Base-by-base conservation (phyloP, 2,113 vertebrate genomes). In the Hucho hucho region DNA sequence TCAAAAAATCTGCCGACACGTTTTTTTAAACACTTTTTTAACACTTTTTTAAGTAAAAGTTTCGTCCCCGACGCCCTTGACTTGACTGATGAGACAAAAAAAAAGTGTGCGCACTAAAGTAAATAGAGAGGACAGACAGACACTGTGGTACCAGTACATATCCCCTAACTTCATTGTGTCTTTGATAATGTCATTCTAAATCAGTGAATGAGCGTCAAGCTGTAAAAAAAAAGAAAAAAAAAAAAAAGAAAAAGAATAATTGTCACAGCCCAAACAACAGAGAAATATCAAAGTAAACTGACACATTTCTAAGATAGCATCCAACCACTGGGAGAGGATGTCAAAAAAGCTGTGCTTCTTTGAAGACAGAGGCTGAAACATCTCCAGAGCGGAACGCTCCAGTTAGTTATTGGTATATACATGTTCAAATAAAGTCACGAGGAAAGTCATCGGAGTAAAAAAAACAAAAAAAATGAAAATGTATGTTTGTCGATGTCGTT, bases 111-210 rank as follows among this genome's bases (percentile, higher is more conserved):
- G 28, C 11, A 43, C 37, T 43, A 43, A 43, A 43, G 9, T 43
- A 11, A 43, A 43, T 2, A 43, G 37, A 43, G 37, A 43, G 37
- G 37, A 43, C 37, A 43, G 37, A 43, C 37, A 37, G 37, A 37
- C 37, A 37, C 37, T 9, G 7, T 37, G 37, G 37, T 37, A 37
- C 7, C 37, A 43, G 37, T 43, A 43, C 37, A 37, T 1, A 9
- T 9, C 59, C 79, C 70, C 25, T 74, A 49, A 53, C 2, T 22
- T 71, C 70, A 49, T 58, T 22, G 25, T 73, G 22, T 78, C 76
- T 87, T 81, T 81, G 78, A 85, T 86, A 5, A 3, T 78, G 71
- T 86, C 64, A 61, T 84, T 81, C 78, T 76, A 73, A 84, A 84
- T 81, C 81, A 78, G 28, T 47, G 28, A 22, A 20, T 76, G 69